These are phyloP conservation scores for Sycophaga agraensis DNA, from an alignment of 1,140 invertebrate species.

Conservation along the genomic window DNA sequence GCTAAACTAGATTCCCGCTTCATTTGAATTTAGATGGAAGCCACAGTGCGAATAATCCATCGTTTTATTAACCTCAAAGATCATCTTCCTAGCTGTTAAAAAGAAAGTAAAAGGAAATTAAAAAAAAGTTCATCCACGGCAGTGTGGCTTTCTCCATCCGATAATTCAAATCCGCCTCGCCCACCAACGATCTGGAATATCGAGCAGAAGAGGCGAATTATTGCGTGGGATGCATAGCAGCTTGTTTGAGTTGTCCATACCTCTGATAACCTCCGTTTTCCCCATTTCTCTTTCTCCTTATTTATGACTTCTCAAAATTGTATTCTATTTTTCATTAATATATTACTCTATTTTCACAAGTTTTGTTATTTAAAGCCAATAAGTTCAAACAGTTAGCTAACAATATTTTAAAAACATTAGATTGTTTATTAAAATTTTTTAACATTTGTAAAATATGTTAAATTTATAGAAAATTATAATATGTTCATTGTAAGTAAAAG, in stretches of 20 bases:
- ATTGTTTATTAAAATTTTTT: too few relatives aligned
- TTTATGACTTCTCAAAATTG: background rate
- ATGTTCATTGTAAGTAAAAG: too few relatives aligned
- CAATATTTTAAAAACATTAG: too few relatives aligned
- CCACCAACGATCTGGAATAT: background rate
- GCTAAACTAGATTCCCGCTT: background rate
- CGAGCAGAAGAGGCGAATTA: constrained; percentile 3
- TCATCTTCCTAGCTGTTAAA: background rate
- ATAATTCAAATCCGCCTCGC: too few relatives aligned
- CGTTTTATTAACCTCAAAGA: constrained; percentile 5
- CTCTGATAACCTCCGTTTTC: background rate
- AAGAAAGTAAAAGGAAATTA: background rate
- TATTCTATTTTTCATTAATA: background rate
- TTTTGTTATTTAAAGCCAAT: too few relatives aligned
- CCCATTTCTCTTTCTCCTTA: background rate
- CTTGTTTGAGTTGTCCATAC: background rate
- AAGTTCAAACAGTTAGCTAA: too few relatives aligned
- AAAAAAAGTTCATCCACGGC: background rate
- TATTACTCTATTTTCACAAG: too few relatives aligned
- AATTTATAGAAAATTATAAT: too few relatives aligned
- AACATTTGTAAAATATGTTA: too few relatives aligned
- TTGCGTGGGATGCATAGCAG: background rate
- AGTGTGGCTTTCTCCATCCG: too few relatives aligned
- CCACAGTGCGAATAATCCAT: too few relatives aligned
- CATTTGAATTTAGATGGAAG: constrained; percentile 28